Conservation (phyloP, 1,140 invertebrate genomes). For the Habropoda laboriosa region DNA sequence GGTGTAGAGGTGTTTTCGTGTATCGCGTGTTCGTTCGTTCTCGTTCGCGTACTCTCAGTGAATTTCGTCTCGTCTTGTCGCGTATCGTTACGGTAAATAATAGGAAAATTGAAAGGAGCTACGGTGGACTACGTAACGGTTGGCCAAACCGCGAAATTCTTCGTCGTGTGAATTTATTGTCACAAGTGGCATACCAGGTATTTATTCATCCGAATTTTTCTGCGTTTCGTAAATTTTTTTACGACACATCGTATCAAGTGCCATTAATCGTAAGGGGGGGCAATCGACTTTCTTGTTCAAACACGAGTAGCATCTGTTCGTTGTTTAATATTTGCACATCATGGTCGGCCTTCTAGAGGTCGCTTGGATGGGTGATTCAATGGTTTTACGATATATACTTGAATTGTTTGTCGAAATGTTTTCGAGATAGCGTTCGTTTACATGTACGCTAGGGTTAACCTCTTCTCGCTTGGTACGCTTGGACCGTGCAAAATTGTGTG, state of each 20-base stretch:
- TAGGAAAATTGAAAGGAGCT: background rate
- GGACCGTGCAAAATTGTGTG: too few species aligned
- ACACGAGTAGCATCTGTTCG: slow-evolving; percentile 45
- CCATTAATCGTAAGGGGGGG: background rate
- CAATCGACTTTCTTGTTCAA: slow-evolving; percentile 26
- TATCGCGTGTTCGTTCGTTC: background rate
- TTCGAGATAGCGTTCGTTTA: background rate
- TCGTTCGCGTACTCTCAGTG: slow-evolving; percentile 17
- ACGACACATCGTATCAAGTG: background rate
- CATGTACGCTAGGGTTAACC: background rate
- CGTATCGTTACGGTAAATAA: background rate
- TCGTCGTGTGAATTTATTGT: slow-evolving; percentile 29
- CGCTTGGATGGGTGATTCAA: background rate
- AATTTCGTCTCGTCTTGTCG: background rate
- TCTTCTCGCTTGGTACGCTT: slow-evolving; percentile 37
- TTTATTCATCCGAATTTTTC: slow-evolving; percentile 25
- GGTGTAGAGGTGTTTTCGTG: slow-evolving; percentile 18
- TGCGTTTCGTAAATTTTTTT: background rate
- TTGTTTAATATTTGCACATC: slow-evolving; percentile 42
- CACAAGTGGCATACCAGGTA: slow-evolving; percentile 44
- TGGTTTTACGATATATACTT: background rate
- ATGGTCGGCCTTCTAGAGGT: slow-evolving; percentile 34
- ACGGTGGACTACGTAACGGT: background rate
- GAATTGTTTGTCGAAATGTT: background rate
- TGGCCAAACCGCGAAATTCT: background rate